A percentile compares a stretch with the other conserved stretches of the same genome.
Evolutionary conservation across 2,888 invertebrate species (phyloP).

Genomic region (Orthosia gracilis): DNA sequence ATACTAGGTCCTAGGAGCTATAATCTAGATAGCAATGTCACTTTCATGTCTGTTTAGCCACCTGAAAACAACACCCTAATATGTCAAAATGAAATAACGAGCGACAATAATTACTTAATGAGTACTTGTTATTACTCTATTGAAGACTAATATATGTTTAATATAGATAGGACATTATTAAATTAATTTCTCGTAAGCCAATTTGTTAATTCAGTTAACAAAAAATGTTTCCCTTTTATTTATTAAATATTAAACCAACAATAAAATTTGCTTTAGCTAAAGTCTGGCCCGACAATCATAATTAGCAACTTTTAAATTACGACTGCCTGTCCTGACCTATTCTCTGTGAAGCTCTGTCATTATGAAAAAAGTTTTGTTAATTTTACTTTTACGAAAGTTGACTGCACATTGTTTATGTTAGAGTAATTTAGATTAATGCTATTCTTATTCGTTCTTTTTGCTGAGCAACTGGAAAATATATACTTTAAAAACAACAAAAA

Average conservation of each 20-base stretch:
- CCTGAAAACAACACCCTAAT: conserved; percentile 6
- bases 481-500: background rate
- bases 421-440: background rate
- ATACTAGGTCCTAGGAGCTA: background rate
- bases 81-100: conserved; percentile 34
- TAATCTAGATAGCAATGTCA: conserved; percentile 11
- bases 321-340: no score
- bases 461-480: background rate
- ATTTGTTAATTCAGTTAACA: background rate
- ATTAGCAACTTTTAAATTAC: background rate
- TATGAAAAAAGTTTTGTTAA: background rate
- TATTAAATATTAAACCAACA: background rate
- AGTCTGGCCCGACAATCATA: background rate
- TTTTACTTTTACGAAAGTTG: background rate
- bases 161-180: conserved; percentile 16
- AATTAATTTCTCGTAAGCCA: background rate
- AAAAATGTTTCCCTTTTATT: background rate
- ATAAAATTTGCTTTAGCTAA: background rate
- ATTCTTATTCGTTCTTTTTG: background rate
- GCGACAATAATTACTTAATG: conserved; percentile 8
- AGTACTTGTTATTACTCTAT: background rate
- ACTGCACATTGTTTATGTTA: background rate
- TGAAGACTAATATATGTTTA: background rate
- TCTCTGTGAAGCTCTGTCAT: background rate
- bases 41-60: background rate